Evolutionary conservation across 2,888 invertebrate genomes (phyloP).

Genomic region (Noctua pronuba): DNA sequence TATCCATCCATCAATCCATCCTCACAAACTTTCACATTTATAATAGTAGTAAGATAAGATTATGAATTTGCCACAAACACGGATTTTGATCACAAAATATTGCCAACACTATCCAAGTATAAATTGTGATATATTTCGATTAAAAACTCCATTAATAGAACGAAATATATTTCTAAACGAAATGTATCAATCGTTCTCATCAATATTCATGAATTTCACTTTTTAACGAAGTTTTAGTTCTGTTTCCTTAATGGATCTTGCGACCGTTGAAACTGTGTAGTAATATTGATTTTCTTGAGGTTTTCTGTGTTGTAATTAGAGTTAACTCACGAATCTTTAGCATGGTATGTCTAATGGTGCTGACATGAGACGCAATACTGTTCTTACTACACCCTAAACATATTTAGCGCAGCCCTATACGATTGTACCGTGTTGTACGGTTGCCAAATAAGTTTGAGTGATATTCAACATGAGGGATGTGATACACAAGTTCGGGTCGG

Average conservation of each 20-base stretch:
- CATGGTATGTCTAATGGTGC: conserved; percentile 13
- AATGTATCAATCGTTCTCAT: conserved; percentile 39
- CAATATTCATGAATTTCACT: conserved; percentile 45
- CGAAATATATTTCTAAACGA: conserved; percentile 18
- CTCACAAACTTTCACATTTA: neutral
- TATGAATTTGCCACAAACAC: neutral
- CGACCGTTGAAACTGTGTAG: conserved; percentile 8
- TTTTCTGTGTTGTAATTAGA: conserved; percentile 33
- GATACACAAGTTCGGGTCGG: too few relatives aligned
- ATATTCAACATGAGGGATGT: too few relatives aligned
- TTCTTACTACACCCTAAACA: conserved; percentile 6
- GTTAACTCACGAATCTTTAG: conserved; percentile 27
- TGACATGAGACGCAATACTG: conserved; percentile 13
- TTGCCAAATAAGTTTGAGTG: neutral
- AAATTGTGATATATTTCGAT: neutral
- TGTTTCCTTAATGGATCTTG: conserved; percentile 23
- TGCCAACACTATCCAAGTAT: neutral
- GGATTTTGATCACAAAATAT: neutral
- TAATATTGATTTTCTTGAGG: conserved; percentile 38
- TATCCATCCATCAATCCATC: neutral
- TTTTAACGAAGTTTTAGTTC: conserved; percentile 5
- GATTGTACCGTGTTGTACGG: neutral
- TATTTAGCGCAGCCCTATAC: neutral
- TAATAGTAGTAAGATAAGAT: neutral
- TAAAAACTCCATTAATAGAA: conserved; percentile 7